phyloP scores from a whole-genome alignment of 2,113 vertebrate genomes.

The Calyptomena viridis region DNA sequence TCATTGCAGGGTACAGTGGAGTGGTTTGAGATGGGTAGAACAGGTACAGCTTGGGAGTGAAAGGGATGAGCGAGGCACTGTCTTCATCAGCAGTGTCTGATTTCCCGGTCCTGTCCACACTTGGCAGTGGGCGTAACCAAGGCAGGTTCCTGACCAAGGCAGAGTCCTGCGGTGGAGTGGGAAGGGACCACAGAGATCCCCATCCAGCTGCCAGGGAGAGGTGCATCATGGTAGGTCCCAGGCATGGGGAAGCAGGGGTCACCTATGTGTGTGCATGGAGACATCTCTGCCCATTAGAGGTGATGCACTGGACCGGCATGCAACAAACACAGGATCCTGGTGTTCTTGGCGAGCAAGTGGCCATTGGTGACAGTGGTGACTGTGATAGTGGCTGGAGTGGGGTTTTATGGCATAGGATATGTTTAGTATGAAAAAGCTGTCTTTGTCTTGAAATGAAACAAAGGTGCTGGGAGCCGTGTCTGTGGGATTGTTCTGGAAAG shows the following conservation, averaged over 20 bases:
- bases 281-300: accelerated
- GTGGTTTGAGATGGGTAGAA: neutral
- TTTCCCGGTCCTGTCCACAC: neutral
- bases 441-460: neutral
- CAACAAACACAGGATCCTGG: accelerated
- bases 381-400: neutral
- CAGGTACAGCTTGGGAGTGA: accelerated
- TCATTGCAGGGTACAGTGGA: accelerated
- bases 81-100: accelerated
- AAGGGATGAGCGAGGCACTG: neutral
- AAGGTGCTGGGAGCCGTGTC: neutral
- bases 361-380: accelerated
- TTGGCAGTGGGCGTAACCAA: neutral
- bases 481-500: neutral
- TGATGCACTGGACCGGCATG: neutral
- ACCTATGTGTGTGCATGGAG: accelerated
- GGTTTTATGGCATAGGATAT: neutral
- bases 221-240: neutral
- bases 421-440: neutral
- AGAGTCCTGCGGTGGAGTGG: neutral
- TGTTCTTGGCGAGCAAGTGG: neutral
- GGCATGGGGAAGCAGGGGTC: accelerated
- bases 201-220: neutral
- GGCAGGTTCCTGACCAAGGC: neutral
- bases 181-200: neutral